phyloP scores from a whole-genome alignment of 2,113 vertebrate species.

The Laterallus jamaicensis region DNA sequence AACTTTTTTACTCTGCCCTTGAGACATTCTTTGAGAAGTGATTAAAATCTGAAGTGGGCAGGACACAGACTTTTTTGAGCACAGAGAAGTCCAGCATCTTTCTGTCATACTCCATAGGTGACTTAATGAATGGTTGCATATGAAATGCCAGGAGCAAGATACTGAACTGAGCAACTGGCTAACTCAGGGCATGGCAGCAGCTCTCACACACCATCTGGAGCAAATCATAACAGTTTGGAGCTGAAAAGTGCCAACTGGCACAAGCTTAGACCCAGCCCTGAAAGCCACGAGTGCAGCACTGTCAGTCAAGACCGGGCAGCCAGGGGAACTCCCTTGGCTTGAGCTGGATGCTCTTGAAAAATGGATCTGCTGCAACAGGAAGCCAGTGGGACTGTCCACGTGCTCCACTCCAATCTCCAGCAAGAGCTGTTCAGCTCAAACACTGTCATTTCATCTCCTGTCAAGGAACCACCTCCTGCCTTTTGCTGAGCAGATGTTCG shows the following conservation, averaged over 20 bases:
- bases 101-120: background rate
- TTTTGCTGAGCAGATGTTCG: background rate
- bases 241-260: constrained; percentile 12
- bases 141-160: background rate
- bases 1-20: background rate
- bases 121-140: background rate
- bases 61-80: background rate
- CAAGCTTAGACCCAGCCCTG: background rate
- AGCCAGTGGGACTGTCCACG: background rate
- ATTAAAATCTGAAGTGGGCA: background rate
- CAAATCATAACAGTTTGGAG: background rate
- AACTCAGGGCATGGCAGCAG: background rate
- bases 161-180: background rate
- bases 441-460: background rate
- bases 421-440: background rate
- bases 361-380: background rate
- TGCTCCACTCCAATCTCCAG: background rate
- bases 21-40: background rate
- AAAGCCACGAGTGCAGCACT: background rate
- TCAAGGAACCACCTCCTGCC: background rate
- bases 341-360: background rate
- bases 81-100: background rate
- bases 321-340: background rate
- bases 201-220: constrained; percentile 42
- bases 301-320: background rate